Evolutionary conservation across 2,888 invertebrate genomes (phyloP).

Genomic region (Pseudeuparius sepicola): DNA sequence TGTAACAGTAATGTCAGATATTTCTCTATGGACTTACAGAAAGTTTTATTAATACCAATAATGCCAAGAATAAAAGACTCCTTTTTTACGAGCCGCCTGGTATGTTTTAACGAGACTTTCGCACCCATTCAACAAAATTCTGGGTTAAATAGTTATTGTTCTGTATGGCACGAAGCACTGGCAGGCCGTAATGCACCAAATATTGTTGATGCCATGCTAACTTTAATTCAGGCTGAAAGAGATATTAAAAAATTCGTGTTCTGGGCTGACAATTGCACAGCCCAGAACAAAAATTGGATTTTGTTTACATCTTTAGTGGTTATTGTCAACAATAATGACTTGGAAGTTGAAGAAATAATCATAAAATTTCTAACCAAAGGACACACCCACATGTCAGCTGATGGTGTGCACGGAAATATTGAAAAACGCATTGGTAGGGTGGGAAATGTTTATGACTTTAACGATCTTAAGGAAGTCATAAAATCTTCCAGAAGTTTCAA

Average conservation of each 20-base stretch:
- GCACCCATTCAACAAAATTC: slow-evolving; percentile 12
- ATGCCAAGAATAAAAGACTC: slow-evolving; percentile 16
- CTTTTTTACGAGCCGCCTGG: slow-evolving; percentile 16
- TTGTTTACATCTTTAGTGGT: slow-evolving; percentile 9
- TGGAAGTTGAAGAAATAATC: not conserved
- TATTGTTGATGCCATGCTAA: slow-evolving; percentile 17
- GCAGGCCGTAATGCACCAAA: slow-evolving; percentile 12
- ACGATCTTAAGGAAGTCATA: slow-evolving; percentile 2
- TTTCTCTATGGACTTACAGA: slow-evolving; percentile 19
- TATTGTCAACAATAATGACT: not conserved
- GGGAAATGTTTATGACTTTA: slow-evolving; percentile 5
- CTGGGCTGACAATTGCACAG: slow-evolving; percentile 20
- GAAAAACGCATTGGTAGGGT: slow-evolving; percentile 6
- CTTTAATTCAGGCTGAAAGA: slow-evolving; percentile 9
- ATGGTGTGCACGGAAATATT: slow-evolving; percentile 10
- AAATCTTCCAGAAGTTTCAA: slow-evolving; percentile 2
- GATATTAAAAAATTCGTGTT: slow-evolving; percentile 15
- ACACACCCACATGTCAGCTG: slow-evolving; percentile 10
- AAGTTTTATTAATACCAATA: slow-evolving; percentile 17
- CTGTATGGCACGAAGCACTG: slow-evolving; percentile 19
- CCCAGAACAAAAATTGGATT: too few species aligned
- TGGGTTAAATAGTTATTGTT: slow-evolving; percentile 14
- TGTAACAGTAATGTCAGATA: too few species aligned
- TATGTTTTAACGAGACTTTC: slow-evolving; percentile 17
- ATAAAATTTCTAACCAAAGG: slow-evolving; percentile 10